Conservation (phyloP, 2,113 vertebrate species). For the Oncorhynchus tshawytscha region DNA sequence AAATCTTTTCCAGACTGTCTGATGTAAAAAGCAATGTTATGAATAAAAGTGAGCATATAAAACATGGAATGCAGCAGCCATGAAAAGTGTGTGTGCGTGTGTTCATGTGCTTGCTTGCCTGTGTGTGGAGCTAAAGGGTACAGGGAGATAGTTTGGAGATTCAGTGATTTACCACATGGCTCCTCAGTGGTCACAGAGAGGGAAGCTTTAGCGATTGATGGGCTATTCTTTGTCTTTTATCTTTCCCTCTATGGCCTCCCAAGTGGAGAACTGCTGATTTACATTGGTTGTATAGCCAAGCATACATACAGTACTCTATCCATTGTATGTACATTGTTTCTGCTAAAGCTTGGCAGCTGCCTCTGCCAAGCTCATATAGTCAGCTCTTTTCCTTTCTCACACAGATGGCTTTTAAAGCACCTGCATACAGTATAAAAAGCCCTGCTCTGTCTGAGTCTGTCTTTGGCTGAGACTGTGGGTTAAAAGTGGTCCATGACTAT, state of each 20-base stretch:
- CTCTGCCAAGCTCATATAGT: conserved; percentile 28
- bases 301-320: conserved; percentile 1
- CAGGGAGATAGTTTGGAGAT: background rate
- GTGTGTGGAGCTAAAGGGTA: background rate
- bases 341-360: conserved; percentile 31
- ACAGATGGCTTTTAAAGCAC: conserved; percentile 65
- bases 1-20: conserved; percentile 70
- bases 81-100: conserved; percentile 42
- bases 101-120: background rate
- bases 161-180: conserved; percentile 5
- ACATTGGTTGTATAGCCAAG: background rate
- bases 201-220: background rate
- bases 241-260: background rate
- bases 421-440: conserved; percentile 55
- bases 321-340: conserved; percentile 12
- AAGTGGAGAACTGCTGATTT: background rate
- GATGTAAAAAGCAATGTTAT: conserved; percentile 74
- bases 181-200: background rate
- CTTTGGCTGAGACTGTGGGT: conserved; percentile 47
- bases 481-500: conserved; percentile 43
- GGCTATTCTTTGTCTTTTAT: conserved; percentile 2
- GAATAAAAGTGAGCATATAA: conserved; percentile 71
- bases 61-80: conserved; percentile 66
- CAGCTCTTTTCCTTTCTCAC: conserved; percentile 26
- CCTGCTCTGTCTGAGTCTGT: conserved; percentile 53